These are phyloP conservation scores for Polydesmus complanatus DNA, from an alignment of 2,888 invertebrate genomes.

Conservation along the genomic window DNA sequence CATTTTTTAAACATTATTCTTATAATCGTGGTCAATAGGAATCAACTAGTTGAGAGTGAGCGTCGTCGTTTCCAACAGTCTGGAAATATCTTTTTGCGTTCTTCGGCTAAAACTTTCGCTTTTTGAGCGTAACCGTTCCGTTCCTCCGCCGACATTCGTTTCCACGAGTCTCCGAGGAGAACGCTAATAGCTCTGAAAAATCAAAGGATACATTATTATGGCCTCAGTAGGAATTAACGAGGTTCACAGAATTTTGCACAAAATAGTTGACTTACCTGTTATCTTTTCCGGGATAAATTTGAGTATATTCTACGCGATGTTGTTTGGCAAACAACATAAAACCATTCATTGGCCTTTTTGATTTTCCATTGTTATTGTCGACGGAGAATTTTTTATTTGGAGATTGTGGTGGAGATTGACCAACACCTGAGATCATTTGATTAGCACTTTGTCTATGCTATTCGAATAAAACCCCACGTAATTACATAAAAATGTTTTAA, in stretches of 20 bases:
- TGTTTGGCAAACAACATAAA: constrained; percentile 41
- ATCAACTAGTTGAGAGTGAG: constrained; percentile 14
- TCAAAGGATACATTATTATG: background rate
- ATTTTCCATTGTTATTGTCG: constrained; percentile 24
- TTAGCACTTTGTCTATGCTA: constrained; percentile 14
- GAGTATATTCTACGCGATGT: constrained; percentile 35
- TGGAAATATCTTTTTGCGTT: constrained; percentile 36
- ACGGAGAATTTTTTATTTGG: constrained; percentile 22
- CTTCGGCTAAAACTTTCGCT: constrained; percentile 35
- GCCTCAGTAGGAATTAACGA: background rate
- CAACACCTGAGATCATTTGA: background rate
- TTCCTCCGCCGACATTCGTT: constrained; percentile 31
- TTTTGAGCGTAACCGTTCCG: constrained; percentile 32
- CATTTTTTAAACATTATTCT: too few species aligned
- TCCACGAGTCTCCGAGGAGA: constrained; percentile 38
- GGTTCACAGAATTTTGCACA: background rate
- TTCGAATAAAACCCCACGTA: constrained; percentile 26
- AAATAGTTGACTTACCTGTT: constrained; percentile 35
- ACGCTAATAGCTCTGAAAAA: constrained; percentile 37
- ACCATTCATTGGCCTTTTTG: constrained; percentile 41
- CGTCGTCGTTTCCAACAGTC: constrained; percentile 41
- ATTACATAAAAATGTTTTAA: too few species aligned
- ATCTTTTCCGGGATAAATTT: constrained; percentile 38
- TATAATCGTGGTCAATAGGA: too few species aligned
- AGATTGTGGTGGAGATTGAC: constrained; percentile 26